Conservation (phyloP, 2,888 invertebrate species). For the Notodonta ziczac region DNA sequence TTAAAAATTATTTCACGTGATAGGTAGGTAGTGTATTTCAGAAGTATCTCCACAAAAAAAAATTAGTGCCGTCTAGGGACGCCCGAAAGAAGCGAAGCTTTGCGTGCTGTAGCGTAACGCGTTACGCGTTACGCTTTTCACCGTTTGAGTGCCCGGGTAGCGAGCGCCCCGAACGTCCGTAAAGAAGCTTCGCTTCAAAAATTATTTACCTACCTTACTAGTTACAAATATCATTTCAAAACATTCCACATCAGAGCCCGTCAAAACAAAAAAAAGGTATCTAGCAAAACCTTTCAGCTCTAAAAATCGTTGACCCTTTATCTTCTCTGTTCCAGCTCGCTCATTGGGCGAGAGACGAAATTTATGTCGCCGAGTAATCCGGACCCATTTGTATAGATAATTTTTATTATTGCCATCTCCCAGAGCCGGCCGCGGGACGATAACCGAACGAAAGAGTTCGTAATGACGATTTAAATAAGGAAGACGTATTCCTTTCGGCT, state of each 20-base stretch:
- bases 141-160: too few species aligned
- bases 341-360: conserved; percentile 82
- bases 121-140: too few species aligned
- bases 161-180: too few species aligned
- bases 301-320: conserved; percentile 83
- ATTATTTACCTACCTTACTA: too few species aligned
- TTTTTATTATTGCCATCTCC: conserved; percentile 85
- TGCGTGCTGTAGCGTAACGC: too few species aligned
- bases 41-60: too few species aligned
- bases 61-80: too few species aligned
- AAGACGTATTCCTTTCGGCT: conserved; percentile 80
- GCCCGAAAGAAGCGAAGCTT: too few species aligned
- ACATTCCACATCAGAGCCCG: conserved; percentile 1
- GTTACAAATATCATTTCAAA: background rate
- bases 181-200: too few species aligned
- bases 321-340: conserved; percentile 70
- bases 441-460: conserved; percentile 82
- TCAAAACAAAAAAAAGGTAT: conserved; percentile 30
- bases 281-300: conserved; percentile 64
- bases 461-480: conserved; percentile 84
- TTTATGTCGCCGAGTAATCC: conserved; percentile 84
- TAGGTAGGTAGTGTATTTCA: too few species aligned
- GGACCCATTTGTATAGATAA: conserved; percentile 84
- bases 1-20: too few species aligned
- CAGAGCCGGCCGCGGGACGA: conserved; percentile 75